Evolutionary conservation across 2,888 invertebrate genomes (phyloP).

Genomic region (Drosophila parthenogenetica): DNA sequence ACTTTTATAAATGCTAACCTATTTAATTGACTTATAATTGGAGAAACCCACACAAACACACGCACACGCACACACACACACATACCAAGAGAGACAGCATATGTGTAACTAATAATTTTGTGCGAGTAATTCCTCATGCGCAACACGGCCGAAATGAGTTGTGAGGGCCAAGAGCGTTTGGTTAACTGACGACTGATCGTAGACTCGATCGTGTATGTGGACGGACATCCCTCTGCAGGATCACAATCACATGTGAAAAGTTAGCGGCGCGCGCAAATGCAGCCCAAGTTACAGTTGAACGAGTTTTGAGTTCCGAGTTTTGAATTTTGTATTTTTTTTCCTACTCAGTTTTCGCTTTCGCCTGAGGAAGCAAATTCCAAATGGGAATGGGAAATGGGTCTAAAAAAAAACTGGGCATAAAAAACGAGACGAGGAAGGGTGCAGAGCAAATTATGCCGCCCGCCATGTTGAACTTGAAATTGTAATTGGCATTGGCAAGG

Average conservation of each 20-base stretch:
- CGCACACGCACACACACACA: constrained; percentile 4
- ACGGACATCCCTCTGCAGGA: constrained; percentile 37
- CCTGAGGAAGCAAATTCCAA: constrained; percentile 30
- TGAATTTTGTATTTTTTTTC: background rate
- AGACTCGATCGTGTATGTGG: background rate
- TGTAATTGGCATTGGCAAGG: constrained; percentile 82
- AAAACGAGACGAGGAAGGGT: constrained; percentile 19
- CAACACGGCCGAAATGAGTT: constrained; percentile 64
- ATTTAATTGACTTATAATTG: constrained; percentile 83
- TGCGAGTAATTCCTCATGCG: constrained; percentile 76
- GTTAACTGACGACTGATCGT: constrained; percentile 26
- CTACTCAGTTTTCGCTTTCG: constrained; percentile 30
- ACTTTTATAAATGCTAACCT: constrained; percentile 74
- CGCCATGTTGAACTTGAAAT: constrained; percentile 83
- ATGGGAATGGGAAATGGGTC: constrained; percentile 21
- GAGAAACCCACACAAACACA: constrained; percentile 59
- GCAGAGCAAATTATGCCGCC: constrained; percentile 73
- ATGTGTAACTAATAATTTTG: constrained; percentile 81
- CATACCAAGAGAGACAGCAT: constrained; percentile 52
- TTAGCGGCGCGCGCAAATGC: constrained; percentile 68
- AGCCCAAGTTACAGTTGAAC: constrained; percentile 69
- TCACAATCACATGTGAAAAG: constrained; percentile 74
- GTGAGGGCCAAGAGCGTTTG: constrained; percentile 20
- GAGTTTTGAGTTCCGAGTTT: constrained; percentile 48
- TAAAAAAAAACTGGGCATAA: constrained; percentile 16